Evolutionary conservation across 2,797 vertebrate genomes (phyloP).

Genomic region (Microctenopoma lineatum): DNA sequence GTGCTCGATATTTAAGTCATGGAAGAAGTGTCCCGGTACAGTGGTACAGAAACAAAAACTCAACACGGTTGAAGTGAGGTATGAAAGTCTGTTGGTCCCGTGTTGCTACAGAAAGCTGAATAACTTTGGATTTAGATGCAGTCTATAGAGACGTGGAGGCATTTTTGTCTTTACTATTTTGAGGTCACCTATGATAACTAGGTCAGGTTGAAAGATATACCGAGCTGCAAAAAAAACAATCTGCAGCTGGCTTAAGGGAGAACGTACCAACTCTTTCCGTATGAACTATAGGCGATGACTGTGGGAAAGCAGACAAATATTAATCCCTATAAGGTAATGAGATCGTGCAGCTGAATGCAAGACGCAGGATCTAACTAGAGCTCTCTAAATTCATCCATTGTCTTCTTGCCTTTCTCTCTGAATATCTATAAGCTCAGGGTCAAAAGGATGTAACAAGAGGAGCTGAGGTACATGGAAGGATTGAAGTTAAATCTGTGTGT

Average conservation of each 20-base stretch:
- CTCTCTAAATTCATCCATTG: slow-evolving; percentile 37
- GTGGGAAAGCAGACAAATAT: slow-evolving; percentile 56
- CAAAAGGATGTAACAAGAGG: slow-evolving; percentile 35
- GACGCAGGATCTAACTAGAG: slow-evolving; percentile 81
- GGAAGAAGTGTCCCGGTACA: slow-evolving; percentile 43
- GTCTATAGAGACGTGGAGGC: background rate
- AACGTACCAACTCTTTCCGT: slow-evolving; percentile 12
- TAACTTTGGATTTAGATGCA: background rate
- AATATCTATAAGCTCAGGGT: slow-evolving; percentile 52
- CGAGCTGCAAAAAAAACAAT: background rate
- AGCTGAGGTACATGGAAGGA: slow-evolving; percentile 4
- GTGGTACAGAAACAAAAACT: slow-evolving; percentile 52
- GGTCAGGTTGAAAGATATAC: background rate
- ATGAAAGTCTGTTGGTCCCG: slow-evolving; percentile 87
- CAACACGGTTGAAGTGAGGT: slow-evolving; percentile 82
- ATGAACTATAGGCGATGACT: slow-evolving; percentile 19
- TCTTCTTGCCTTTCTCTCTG: slow-evolving; percentile 34
- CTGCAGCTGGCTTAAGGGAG: background rate
- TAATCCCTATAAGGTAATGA: slow-evolving; percentile 59
- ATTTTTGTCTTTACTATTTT: background rate
- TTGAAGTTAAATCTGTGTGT: slow-evolving; percentile 29
- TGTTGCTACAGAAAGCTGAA: slow-evolving; percentile 78
- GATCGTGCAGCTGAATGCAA: slow-evolving; percentile 71
- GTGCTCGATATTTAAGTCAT: background rate
- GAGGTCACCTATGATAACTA: background rate